A percentile compares a stretch with the other conserved stretches of the same genome.
phyloP scores from a whole-genome alignment of 2,888 invertebrate species.

The Entomobrya proxima region DNA sequence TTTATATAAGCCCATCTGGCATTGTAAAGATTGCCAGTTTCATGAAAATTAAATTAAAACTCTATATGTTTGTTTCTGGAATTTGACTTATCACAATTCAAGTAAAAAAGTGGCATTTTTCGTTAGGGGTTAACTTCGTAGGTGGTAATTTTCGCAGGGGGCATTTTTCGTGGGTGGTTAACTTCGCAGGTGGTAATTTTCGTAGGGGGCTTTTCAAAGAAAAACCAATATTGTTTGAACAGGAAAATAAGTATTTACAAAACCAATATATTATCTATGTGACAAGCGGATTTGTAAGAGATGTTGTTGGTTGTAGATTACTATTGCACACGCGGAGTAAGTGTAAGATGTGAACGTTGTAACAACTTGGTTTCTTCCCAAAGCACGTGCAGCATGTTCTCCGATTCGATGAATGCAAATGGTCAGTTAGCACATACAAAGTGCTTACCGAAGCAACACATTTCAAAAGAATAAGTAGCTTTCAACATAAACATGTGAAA shows the following conservation, averaged over 20 bases:
- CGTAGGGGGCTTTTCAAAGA: too few relatives aligned
- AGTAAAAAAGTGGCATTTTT: too few relatives aligned
- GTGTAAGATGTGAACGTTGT: too few relatives aligned
- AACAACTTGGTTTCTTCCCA: neutral
- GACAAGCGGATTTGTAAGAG: constrained; percentile 55
- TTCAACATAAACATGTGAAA: neutral
- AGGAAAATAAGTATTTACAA: constrained; percentile 58
- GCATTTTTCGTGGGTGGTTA: too few relatives aligned
- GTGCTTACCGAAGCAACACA: neutral
- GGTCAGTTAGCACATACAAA: constrained; percentile 3
- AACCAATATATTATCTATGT: constrained; percentile 50
- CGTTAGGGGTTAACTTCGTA: too few relatives aligned
- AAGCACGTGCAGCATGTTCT: neutral
- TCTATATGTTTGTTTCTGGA: too few relatives aligned
- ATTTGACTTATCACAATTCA: too few relatives aligned
- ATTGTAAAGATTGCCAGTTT: too few relatives aligned
- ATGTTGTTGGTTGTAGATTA: neutral
- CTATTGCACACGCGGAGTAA: neutral
- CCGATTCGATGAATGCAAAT: constrained; percentile 16
- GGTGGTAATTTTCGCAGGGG: too few relatives aligned
- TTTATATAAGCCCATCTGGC: too few relatives aligned
- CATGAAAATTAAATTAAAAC: too few relatives aligned
- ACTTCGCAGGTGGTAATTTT: too few relatives aligned
- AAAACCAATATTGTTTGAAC: constrained; percentile 44
- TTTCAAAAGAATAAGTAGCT: neutral